phyloP scores from a whole-genome alignment of 2,888 invertebrate genomes.

The Eumacrocentrus americanus region DNA sequence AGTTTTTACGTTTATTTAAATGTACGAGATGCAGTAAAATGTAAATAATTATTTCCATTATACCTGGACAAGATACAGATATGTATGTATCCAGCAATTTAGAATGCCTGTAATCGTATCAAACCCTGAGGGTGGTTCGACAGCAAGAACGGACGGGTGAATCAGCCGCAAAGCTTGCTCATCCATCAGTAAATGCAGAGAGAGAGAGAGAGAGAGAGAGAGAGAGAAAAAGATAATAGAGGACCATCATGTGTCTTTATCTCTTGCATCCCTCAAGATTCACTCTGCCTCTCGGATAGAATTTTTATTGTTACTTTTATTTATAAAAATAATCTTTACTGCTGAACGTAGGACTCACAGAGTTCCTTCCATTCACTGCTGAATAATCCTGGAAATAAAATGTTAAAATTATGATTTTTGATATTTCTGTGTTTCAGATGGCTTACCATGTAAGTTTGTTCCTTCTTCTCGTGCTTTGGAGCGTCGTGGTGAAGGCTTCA shows the following conservation, averaged over 20 bases:
- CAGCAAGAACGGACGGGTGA: too few relatives aligned
- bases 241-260: neutral
- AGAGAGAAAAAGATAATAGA: too few relatives aligned
- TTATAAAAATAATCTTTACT: neutral
- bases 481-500: conserved; percentile 5
- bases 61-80: too few relatives aligned
- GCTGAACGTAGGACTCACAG: neutral
- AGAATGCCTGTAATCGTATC: too few relatives aligned
- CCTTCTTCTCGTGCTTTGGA: conserved; percentile 21
- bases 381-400: neutral
- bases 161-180: neutral
- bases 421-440: conserved; percentile 30
- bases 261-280: neutral
- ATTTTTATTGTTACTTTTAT: neutral
- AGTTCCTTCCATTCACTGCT: neutral
- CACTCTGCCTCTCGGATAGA: neutral
- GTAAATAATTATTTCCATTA: too few relatives aligned
- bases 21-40: too few relatives aligned
- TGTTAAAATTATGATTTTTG: neutral
- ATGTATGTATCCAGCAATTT: too few relatives aligned
- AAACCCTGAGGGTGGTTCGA: too few relatives aligned
- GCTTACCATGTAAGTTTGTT: conserved; percentile 23
- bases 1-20: too few relatives aligned
- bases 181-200: neutral
- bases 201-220: too few relatives aligned